Conservation (phyloP, 1,140 invertebrate species). For the Pachyrhynchus sulphureomaculatus region DNA sequence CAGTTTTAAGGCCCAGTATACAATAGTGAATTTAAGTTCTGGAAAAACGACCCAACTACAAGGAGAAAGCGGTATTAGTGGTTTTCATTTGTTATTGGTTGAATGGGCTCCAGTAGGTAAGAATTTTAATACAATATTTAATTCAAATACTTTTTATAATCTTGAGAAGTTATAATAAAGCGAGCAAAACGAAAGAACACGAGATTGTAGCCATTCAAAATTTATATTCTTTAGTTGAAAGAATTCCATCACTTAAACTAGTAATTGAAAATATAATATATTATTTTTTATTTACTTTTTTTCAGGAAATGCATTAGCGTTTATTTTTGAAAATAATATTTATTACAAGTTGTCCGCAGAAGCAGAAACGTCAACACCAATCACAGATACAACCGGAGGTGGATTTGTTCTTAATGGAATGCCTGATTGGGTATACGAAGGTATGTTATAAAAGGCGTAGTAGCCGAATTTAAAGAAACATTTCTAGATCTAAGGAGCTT, state of each 20-base stretch:
- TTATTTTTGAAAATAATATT: slow-evolving; percentile 80
- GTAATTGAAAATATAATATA: too few relatives aligned
- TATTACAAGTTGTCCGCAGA: slow-evolving; percentile 48
- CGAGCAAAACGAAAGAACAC: too few relatives aligned
- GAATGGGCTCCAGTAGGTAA: slow-evolving; percentile 68
- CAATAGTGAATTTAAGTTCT: slow-evolving; percentile 57
- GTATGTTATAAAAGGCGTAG: too few relatives aligned
- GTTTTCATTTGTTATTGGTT: slow-evolving; percentile 55
- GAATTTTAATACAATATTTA: background rate
- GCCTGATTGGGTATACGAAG: slow-evolving; percentile 78
- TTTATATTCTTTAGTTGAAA: too few relatives aligned
- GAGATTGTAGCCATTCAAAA: too few relatives aligned
- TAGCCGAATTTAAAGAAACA: background rate
- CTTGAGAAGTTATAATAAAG: too few relatives aligned
- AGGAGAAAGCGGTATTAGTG: slow-evolving; percentile 53
- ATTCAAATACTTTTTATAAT: background rate
- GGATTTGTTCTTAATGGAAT: slow-evolving; percentile 70
- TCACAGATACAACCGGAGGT: slow-evolving; percentile 58
- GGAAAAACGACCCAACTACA: slow-evolving; percentile 45
- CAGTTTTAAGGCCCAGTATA: slow-evolving; percentile 59
- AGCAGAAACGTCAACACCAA: background rate
- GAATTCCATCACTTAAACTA: too few relatives aligned
- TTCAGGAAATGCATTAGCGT: slow-evolving; percentile 64
- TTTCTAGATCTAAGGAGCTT: background rate
- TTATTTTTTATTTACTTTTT: too few relatives aligned